Evolutionary conservation across 2,888 invertebrate genomes (phyloP).

Genomic region (Gryllus longicercus): DNA sequence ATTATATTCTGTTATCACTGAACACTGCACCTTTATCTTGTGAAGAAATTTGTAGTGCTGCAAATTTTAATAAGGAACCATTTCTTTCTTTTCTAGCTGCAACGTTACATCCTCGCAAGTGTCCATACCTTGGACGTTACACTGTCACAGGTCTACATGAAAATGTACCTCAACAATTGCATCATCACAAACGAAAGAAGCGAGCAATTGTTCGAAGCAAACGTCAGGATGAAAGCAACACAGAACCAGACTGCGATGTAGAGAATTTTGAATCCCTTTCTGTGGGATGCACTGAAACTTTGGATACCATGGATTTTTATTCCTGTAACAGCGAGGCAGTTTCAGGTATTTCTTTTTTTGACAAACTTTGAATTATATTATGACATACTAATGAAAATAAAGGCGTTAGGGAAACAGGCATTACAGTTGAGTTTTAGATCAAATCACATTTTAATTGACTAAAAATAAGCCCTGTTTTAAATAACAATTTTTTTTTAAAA

Average conservation of each 20-base stretch:
- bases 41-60: no score
- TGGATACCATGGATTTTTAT: slow-evolving; percentile 47
- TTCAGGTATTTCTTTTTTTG: background rate
- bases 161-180: slow-evolving; percentile 18
- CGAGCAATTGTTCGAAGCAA: slow-evolving; percentile 18
- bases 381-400: no score
- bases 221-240: slow-evolving; percentile 22
- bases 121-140: slow-evolving; percentile 78
- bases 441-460: no score
- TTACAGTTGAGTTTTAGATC: no score
- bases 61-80: no score
- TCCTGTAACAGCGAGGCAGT: slow-evolving; percentile 43
- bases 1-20: no score
- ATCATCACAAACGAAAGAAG: slow-evolving; percentile 22
- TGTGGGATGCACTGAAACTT: slow-evolving; percentile 57
- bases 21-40: no score
- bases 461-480: no score
- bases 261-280: slow-evolving; percentile 56
- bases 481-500: no score
- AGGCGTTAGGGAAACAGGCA: no score
- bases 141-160: slow-evolving; percentile 61
- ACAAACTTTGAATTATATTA: background rate
- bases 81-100: slow-evolving; percentile 60
- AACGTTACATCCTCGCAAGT: slow-evolving; percentile 77
- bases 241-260: slow-evolving; percentile 50